Evolutionary conservation across 2,888 invertebrate species (phyloP).

Genomic region (Pristionchus entomophagus): DNA sequence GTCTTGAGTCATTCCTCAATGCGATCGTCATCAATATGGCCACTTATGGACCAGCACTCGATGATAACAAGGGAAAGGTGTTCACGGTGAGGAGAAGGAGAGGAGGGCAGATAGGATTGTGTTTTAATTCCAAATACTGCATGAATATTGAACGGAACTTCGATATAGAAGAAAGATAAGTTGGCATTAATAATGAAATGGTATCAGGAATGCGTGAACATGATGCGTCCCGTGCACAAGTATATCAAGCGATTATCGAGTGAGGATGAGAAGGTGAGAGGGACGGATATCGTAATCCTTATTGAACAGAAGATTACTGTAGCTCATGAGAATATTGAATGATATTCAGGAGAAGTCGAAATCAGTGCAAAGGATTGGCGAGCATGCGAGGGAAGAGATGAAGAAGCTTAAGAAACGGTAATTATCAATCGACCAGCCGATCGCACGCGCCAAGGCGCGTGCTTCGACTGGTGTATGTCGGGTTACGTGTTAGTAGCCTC

Average conservation of each 20-base stretch:
- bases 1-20: constrained; percentile 52
- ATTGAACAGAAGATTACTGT: neutral
- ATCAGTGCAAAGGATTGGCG: constrained; percentile 66
- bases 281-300: neutral
- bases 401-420: constrained; percentile 53
- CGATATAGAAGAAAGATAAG: too few species aligned
- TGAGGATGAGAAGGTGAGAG: constrained; percentile 51
- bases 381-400: constrained; percentile 62
- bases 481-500: too few species aligned
- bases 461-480: too few species aligned
- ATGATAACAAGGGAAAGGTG: constrained; percentile 56
- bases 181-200: too few species aligned
- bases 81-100: constrained; percentile 52
- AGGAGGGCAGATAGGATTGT: neutral
- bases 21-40: constrained; percentile 58
- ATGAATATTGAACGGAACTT: too few species aligned
- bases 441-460: too few species aligned
- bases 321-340: neutral
- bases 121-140: too few species aligned
- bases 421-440: neutral
- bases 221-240: constrained; percentile 70
- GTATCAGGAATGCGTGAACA: constrained; percentile 65
- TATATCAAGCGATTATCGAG: constrained; percentile 65
- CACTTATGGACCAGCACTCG: constrained; percentile 58
- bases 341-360: constrained; percentile 52